Evolutionary conservation across 2,888 invertebrate species (phyloP).

Genomic region (Cerastis rubricosa): DNA sequence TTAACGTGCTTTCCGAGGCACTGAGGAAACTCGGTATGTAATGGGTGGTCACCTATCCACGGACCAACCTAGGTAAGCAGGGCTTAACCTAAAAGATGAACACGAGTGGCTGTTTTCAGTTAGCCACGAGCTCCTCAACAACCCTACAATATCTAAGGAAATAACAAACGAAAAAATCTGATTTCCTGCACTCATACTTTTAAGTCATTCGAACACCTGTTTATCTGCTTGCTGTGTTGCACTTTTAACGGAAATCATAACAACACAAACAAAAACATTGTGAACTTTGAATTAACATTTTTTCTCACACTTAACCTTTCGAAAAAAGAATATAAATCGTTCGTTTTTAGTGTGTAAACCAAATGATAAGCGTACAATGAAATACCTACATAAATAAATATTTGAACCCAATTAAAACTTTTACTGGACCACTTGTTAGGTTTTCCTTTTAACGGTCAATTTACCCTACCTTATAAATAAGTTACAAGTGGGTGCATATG

Average conservation of each 20-base stretch:
- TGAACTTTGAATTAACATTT: neutral
- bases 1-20: no score
- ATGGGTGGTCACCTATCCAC: no score
- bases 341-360: neutral
- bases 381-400: constrained; percentile 11
- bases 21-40: no score
- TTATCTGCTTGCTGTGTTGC: neutral
- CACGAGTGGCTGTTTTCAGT: no score
- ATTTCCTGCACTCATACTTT: neutral
- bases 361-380: constrained; percentile 5
- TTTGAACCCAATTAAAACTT: constrained; percentile 14
- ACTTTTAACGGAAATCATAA: neutral
- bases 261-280: neutral
- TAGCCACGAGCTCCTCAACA: no score
- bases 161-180: neutral
- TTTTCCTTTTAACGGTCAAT: neutral
- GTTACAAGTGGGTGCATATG: neutral
- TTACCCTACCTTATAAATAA: neutral
- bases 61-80: no score
- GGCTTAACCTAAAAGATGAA: no score
- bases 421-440: neutral
- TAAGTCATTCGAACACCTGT: neutral
- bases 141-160: neutral
- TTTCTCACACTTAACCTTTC: neutral
- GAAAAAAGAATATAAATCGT: neutral